A percentile compares a stretch with the other conserved stretches of the same genome.
These are phyloP conservation scores for Enoplolaimus lenunculus DNA, from an alignment of 2,888 invertebrate species.

Conservation along the genomic window DNA sequence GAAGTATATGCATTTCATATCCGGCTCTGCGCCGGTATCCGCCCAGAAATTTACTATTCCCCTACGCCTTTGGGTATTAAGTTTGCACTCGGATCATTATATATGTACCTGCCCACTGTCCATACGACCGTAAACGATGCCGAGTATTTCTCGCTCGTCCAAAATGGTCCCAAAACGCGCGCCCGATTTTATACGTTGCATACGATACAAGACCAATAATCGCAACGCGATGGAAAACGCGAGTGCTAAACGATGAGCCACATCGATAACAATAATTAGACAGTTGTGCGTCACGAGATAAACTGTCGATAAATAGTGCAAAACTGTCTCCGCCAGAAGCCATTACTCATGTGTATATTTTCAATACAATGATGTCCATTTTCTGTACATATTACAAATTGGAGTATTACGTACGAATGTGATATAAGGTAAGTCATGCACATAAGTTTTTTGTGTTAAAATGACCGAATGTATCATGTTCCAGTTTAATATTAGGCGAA, in stretches of 20 bases:
- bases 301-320: background rate
- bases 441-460: no score
- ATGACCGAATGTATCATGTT: no score
- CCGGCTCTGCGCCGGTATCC: no score
- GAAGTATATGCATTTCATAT: no score
- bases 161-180: background rate
- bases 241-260: background rate
- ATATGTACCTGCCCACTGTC: slow-evolving; percentile 10
- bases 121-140: background rate
- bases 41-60: no score
- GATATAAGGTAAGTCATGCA: no score
- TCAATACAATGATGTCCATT: no score
- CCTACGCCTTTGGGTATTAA: no score
- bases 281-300: background rate
- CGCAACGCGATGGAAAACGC: background rate
- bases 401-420: no score
- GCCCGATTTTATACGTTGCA: background rate
- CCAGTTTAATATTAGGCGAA: no score
- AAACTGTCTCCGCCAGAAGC: slow-evolving; percentile 1
- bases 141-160: background rate
- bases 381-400: no score
- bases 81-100: background rate
- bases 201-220: background rate
- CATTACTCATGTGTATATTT: slow-evolving; percentile 2
- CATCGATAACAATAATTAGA: no score